These are phyloP conservation scores for Calliphora vicina DNA, from an alignment of 1,140 invertebrate genomes.

Conservation along the genomic window DNA sequence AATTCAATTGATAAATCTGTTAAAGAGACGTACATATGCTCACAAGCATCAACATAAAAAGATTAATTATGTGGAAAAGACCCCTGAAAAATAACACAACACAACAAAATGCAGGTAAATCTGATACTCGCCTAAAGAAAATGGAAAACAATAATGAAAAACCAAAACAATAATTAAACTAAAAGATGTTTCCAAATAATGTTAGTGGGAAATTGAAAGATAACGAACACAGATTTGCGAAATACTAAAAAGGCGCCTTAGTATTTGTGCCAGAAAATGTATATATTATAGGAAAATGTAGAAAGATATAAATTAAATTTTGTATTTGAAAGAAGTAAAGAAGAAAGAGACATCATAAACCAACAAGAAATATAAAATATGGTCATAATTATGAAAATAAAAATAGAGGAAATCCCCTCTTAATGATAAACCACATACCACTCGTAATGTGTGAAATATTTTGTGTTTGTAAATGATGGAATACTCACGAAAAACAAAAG, in stretches of 20 bases:
- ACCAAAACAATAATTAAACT: too few relatives aligned
- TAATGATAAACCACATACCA: neutral
- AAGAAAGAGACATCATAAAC: neutral
- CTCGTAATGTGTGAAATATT: neutral
- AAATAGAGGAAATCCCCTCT: neutral
- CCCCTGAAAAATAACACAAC: neutral
- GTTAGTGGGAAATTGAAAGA: too few relatives aligned
- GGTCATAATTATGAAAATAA: neutral
- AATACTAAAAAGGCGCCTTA: too few relatives aligned
- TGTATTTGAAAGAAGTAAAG: neutral
- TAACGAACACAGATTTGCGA: too few relatives aligned
- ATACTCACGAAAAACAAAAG: neutral
- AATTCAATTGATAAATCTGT: neutral
- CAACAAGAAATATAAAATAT: neutral
- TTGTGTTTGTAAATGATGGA: neutral
- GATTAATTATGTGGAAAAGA: neutral
- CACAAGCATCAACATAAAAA: too few relatives aligned
- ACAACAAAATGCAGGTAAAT: neutral
- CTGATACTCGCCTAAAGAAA: neutral
- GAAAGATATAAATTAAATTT: neutral
- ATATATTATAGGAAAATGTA: too few relatives aligned
- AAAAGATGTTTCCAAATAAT: too few relatives aligned
- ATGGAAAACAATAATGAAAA: neutral
- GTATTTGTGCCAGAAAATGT: too few relatives aligned
- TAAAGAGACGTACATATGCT: neutral